Base-by-base conservation (phyloP, 2,888 invertebrate species). In the Digitonthophagus gazella region DNA sequence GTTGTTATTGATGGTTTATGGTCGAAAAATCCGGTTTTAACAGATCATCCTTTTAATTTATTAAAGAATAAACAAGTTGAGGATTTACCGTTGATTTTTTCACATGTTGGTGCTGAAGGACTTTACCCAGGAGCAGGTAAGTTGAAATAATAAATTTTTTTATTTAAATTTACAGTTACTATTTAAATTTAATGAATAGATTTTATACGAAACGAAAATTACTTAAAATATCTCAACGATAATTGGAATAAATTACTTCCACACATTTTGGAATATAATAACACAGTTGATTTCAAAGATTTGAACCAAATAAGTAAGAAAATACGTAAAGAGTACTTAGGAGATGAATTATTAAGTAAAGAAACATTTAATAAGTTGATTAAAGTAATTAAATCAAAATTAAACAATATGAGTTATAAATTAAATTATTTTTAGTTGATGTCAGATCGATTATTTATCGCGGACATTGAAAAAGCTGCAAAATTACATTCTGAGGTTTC, bases 71-170 rank as follows among this genome's bases (percentile, higher is more conserved):
- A 90, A 0, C 82, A 85, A 28, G 87, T 89, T 74, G 83, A 86
- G n/a, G 86, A 89, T 71, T 75, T 90, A 5, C 93, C 93, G 0
- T 90, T 92, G 85, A 85, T 93, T 67, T 85, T 88, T 1, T 88
- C 90, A 1, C 86, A 90, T 64, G 88, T 89, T 0, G 86, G 88
- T 16, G 88, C 91, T 65, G 93, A 93, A 80, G 93, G 93, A 67
- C 83, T 91, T 15, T 92, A 90, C 75, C 91, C 92, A 20, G 90
- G 87, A 56, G 87, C 89, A 77, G 87, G 91, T 91, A 81, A 67
- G 18, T 19, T 28, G 2, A 15, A 64, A 67, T 65, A 15, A 56
- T 18, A 67, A 69, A 28, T 44, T 44, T 44, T 44, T 44, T 44
- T 1, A 28, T 3, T 58, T 67, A 3, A 44, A 18, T 15, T 4